phyloP scores from a whole-genome alignment of 1,140 invertebrate genomes.

The Psilanteris sp. region DNA sequence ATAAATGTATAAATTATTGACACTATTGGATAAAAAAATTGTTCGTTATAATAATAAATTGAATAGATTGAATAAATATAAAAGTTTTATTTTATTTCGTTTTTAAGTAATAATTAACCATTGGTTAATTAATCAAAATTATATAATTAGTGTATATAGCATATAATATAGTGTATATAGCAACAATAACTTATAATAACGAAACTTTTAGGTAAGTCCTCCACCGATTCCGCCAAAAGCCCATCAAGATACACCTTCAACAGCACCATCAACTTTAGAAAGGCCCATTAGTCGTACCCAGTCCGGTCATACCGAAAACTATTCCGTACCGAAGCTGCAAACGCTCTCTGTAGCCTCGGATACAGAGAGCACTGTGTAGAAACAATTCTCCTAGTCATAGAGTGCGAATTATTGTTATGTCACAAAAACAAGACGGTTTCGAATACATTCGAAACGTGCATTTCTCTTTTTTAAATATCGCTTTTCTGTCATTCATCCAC shows the following conservation, averaged over 20 bases:
- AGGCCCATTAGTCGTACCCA: conserved; percentile 68
- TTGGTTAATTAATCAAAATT: no score
- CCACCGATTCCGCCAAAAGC: conserved; percentile 82
- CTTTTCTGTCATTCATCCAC: conserved; percentile 37
- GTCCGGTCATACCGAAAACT: conserved; percentile 78
- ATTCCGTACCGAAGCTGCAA: conserved; percentile 81
- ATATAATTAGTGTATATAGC: no score
- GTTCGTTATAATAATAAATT: no score
- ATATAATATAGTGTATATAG: no score
- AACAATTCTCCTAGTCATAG: conserved; percentile 73
- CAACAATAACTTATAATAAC: no score
- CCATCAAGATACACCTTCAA: conserved; percentile 74
- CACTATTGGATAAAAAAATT: no score
- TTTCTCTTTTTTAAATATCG: conserved; percentile 19
- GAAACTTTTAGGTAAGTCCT: conserved; percentile 75
- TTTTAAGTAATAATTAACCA: no score
- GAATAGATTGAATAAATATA: no score
- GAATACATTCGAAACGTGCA: conserved; percentile 3
- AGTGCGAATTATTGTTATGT: conserved; percentile 50
- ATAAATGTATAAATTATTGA: no score
- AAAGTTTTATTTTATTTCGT: no score
- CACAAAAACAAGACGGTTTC: conserved; percentile 18
- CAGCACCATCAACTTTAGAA: conserved; percentile 74
- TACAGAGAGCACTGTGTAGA: conserved; percentile 75
- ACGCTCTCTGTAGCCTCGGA: conserved; percentile 75